phyloP scores from a whole-genome alignment of 1,140 invertebrate species.

The Euura lappo region DNA sequence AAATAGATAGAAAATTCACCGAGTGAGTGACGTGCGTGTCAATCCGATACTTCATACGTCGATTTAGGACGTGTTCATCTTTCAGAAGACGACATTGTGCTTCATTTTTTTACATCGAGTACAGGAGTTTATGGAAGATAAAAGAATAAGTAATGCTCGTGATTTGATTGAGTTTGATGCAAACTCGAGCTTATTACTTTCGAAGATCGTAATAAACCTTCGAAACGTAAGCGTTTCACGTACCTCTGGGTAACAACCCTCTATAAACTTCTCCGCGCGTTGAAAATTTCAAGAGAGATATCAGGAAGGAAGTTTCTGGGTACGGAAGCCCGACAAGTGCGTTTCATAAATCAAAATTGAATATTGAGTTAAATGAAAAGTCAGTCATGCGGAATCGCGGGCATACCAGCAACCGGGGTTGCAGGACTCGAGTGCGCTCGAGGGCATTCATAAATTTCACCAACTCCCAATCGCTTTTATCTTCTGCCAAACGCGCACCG shows the following conservation, averaged over 20 bases:
- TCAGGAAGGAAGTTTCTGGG: conserved; percentile 16
- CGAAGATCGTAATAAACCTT: neutral
- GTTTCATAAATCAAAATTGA: conserved; percentile 43
- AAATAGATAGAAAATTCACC: neutral
- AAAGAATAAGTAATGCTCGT: no score
- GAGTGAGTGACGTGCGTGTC: neutral
- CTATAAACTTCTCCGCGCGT: neutral
- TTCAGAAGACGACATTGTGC: neutral
- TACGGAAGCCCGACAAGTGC: conserved; percentile 40
- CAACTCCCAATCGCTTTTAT: neutral
- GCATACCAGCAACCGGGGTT: conserved; percentile 10
- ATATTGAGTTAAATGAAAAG: conserved; percentile 43
- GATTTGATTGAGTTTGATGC: no score
- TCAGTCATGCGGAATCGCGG: conserved; percentile 39
- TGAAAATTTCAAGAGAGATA: neutral
- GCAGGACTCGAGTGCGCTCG: neutral
- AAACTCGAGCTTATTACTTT: neutral
- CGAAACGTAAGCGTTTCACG: neutral
- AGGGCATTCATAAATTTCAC: conserved; percentile 21
- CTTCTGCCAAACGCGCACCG: no score
- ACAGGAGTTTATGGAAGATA: no score
- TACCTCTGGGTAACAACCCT: neutral
- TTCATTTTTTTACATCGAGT: neutral
- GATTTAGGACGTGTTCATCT: neutral
- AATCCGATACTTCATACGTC: neutral